These are phyloP conservation scores for Orcinus orca DNA, from an alignment of 2,113 vertebrate species.

Conservation along the genomic window DNA sequence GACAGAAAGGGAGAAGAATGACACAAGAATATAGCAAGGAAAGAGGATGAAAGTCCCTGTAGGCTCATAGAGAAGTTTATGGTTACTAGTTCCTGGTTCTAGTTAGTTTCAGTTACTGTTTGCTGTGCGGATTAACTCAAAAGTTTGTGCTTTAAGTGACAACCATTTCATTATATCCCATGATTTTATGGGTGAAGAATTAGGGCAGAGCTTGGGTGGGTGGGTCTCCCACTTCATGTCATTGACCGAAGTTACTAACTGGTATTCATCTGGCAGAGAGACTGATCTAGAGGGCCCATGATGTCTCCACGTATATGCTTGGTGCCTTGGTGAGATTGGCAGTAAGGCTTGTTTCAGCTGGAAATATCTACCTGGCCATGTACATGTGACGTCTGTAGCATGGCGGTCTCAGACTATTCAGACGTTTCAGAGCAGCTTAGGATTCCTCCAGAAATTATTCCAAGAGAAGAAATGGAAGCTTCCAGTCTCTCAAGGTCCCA, in stretches of 20 bases:
- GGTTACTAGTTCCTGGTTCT: background rate
- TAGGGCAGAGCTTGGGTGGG: background rate
- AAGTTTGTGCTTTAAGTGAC: background rate
- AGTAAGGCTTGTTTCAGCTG: background rate
- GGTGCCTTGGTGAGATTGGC: background rate
- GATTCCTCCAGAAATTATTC: background rate
- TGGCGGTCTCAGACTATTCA: background rate
- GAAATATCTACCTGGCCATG: background rate
- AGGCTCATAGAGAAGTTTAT: background rate
- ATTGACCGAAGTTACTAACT: background rate
- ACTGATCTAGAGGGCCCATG: background rate
- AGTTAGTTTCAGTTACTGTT: background rate
- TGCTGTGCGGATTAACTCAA: background rate
- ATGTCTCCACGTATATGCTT: background rate
- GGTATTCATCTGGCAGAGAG: background rate
- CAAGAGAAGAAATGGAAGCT: background rate
- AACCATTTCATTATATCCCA: background rate
- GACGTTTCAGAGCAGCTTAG: background rate
- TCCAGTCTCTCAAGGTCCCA: background rate
- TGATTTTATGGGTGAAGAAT: background rate
- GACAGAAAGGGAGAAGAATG: background rate
- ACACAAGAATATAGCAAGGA: background rate
- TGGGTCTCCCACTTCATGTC: background rate
- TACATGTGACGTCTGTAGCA: background rate
- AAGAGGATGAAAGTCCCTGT: background rate